These are phyloP conservation scores for Drosophila watanabei DNA, from an alignment of 1,140 invertebrate species.

Conservation along the genomic window DNA sequence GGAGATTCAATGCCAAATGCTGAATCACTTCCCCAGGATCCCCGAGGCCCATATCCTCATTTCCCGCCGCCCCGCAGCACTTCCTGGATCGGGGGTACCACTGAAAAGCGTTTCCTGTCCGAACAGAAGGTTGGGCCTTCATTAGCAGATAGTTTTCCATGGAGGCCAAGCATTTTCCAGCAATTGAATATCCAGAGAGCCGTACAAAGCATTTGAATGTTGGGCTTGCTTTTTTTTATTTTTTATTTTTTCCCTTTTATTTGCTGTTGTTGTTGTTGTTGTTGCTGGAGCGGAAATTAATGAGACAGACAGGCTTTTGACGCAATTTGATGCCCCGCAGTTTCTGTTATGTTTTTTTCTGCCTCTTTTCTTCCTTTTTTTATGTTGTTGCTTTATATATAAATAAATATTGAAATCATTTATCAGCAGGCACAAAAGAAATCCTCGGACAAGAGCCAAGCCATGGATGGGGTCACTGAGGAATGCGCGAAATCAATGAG, in stretches of 20 bases:
- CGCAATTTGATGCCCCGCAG: conserved; percentile 75
- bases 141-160: conserved; percentile 73
- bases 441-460: neutral
- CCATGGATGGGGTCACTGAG: conserved; percentile 31
- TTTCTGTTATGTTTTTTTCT: conserved; percentile 42
- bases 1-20: conserved; percentile 68
- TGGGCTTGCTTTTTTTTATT: conserved; percentile 16
- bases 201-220: conserved; percentile 71
- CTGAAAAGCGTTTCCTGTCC: conserved; percentile 35
- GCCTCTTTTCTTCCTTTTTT: conserved; percentile 14
- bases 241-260: conserved; percentile 25
- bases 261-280: conserved; percentile 8
- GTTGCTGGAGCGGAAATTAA: conserved; percentile 61
- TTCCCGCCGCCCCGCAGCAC: conserved; percentile 16
- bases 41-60: neutral
- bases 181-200: conserved; percentile 72
- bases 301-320: conserved; percentile 77
- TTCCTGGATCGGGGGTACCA: conserved; percentile 41
- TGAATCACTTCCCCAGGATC: conserved; percentile 57
- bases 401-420: conserved; percentile 77
- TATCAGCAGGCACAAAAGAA: conserved; percentile 69
- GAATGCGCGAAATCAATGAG: conserved; percentile 65
- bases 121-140: conserved; percentile 42
- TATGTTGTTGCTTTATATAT: conserved; percentile 12
- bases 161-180: conserved; percentile 66